phyloP scores from a whole-genome alignment of 35 echinoderm and acorn worm genomes.

The Diadema setosum region DNA sequence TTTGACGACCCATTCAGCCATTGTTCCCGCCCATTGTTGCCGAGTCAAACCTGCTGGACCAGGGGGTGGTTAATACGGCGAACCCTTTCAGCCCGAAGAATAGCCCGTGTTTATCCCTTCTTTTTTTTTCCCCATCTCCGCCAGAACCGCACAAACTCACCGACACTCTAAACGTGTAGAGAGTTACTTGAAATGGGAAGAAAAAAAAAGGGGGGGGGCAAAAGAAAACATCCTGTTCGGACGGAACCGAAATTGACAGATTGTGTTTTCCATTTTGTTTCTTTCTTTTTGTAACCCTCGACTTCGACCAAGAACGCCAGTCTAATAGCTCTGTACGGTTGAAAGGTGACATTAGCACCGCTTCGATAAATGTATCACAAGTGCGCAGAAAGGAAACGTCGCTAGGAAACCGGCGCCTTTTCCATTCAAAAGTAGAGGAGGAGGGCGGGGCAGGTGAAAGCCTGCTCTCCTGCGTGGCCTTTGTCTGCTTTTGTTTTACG shows the following conservation, averaged over 20 bases:
- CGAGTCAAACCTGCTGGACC: background rate
- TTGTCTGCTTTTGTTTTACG: background rate
- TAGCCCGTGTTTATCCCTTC: background rate
- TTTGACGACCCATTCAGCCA: background rate
- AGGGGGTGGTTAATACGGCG: background rate
- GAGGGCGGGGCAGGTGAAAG: background rate
- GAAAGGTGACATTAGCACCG: background rate
- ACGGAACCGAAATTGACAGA: background rate
- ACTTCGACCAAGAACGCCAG: no score
- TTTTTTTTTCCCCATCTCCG: no score
- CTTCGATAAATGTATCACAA: background rate
- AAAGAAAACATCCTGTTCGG: slow-evolving; percentile 23
- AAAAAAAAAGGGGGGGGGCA: background rate
- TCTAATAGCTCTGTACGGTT: no score
- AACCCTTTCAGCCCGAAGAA: background rate
- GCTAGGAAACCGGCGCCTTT: background rate
- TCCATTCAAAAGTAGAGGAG: background rate
- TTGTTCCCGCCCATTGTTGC: background rate
- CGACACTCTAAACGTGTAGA: slow-evolving; percentile 11
- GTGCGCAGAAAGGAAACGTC: background rate
- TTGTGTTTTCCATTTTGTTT: background rate
- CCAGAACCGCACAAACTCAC: background rate
- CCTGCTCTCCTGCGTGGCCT: background rate
- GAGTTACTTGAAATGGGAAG: no score
- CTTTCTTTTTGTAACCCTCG: no score